Evolutionary conservation across 2,797 vertebrate genomes (phyloP), one percentile per base, ranked within the genome.

Genomic region (Myotis myotis): DNA sequence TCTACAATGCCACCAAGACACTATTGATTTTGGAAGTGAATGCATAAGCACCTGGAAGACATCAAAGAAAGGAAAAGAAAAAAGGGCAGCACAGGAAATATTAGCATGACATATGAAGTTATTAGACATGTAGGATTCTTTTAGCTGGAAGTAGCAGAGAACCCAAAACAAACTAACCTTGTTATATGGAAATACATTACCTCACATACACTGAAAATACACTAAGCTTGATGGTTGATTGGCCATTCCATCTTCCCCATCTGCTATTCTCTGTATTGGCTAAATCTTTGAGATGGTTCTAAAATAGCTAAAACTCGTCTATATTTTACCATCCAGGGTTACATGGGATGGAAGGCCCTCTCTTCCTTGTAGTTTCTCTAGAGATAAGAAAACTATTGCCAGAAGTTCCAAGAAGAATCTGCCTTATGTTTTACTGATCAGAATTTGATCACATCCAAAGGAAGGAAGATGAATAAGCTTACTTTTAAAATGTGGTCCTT

Each of bases 381-480:
- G 9, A 88, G 25, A 80, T 30, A 95, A 93, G 25, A 53, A 75
- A 76, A 74, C 3, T 36, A 75, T 80, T 55, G 20, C 47, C 23
- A 47, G n/a, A 57, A 9, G 6, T 19, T 68, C 6, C 22, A 8
- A 60, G 79, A 12, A 83, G 44, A 57, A 85, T 49, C 30, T 13
- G 2, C 11, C 9, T 76, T 7, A 60, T 44, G 5, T 64, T 85
- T 88, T 47, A 79, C 33, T 66, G 10, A 51, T 16, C 25, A 66
- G 66, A 51, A 88, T 74, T 78, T 62, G 12, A 38, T 84, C 8
- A 8, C 0, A 38, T 33, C 5, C 6, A 53, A 66, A n/a, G 25
- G 3, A 5, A 60, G 41, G 3, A 70, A 71, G 6, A 38, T 20
- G 22, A 78, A 66, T 66, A 20, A 64, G 3, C 5, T 49, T 41